A percentile compares a stretch with the other conserved stretches of the same genome.
Conservation (phyloP, 2,113 vertebrate genomes). For the Eudyptes chrysolophus region DNA sequence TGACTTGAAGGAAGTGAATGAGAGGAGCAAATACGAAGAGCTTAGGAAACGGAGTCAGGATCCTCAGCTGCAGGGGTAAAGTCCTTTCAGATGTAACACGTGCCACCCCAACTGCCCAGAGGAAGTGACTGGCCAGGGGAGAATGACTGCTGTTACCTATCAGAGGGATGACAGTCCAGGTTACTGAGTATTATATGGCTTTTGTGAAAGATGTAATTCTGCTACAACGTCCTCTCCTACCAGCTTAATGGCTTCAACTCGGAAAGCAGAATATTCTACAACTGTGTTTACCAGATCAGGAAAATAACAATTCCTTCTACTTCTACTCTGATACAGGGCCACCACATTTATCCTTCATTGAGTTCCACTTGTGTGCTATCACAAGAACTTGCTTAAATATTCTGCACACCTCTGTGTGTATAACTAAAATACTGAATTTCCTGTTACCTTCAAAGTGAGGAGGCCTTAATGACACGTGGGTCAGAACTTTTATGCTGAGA, state of each 20-base stretch:
- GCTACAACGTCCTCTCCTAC: background rate
- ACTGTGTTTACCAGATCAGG: background rate
- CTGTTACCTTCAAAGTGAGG: background rate
- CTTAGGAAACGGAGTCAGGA: background rate
- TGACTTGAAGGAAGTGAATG: background rate
- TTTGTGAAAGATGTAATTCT: background rate
- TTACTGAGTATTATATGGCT: background rate
- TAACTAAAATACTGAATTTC: background rate
- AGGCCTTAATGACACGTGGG: background rate
- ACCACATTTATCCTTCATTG: background rate
- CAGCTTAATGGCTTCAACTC: background rate
- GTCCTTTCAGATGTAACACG: background rate
- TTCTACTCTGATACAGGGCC: background rate
- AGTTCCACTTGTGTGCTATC: background rate
- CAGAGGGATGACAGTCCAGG: background rate
- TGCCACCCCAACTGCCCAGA: background rate
- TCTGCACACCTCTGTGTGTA: background rate
- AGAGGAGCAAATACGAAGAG: background rate
- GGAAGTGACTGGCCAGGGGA: background rate
- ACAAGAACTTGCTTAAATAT: background rate
- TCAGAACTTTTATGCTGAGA: background rate
- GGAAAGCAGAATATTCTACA: background rate
- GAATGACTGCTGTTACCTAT: background rate
- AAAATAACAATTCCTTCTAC: background rate
- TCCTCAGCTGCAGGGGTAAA: background rate